Evolutionary conservation across 2,888 invertebrate genomes (phyloP).

Genomic region (Heliconius ethilla): DNA sequence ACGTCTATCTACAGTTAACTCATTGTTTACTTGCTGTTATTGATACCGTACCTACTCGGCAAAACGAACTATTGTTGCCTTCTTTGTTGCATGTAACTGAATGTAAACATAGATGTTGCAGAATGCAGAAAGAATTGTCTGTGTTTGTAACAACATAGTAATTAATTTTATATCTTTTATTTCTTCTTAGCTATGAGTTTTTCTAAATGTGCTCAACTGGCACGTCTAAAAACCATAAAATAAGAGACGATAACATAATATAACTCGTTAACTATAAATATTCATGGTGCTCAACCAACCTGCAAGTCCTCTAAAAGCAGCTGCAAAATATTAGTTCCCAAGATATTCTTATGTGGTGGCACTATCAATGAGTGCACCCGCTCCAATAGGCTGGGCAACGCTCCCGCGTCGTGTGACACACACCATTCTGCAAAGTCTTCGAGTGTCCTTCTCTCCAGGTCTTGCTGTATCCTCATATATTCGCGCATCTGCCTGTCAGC

Average conservation of each 20-base stretch:
- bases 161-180: neutral
- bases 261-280: neutral
- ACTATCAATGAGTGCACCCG: constrained; percentile 84
- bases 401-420: constrained; percentile 85
- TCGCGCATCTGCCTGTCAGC: constrained; percentile 83
- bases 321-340: constrained; percentile 75
- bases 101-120: constrained; percentile 1
- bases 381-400: constrained; percentile 85
- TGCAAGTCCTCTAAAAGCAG: constrained; percentile 65
- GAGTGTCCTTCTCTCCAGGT: constrained; percentile 84
- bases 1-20: neutral
- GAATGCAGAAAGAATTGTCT: constrained; percentile 6
- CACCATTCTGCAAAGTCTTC: constrained; percentile 87
- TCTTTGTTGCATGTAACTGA: constrained; percentile 15
- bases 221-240: too few relatives aligned
- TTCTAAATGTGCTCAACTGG: too few relatives aligned
- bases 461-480: constrained; percentile 78
- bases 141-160: constrained; percentile 5
- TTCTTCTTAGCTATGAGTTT: neutral
- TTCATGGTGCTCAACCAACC: constrained; percentile 58
- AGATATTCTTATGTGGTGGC: constrained; percentile 69
- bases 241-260: neutral
- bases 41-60: constrained; percentile 1
- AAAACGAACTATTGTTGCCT: constrained; percentile 10
- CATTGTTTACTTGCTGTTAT: constrained; percentile 22